Conservation (phyloP, 2,113 vertebrate genomes). For the Panthera uncia region DNA sequence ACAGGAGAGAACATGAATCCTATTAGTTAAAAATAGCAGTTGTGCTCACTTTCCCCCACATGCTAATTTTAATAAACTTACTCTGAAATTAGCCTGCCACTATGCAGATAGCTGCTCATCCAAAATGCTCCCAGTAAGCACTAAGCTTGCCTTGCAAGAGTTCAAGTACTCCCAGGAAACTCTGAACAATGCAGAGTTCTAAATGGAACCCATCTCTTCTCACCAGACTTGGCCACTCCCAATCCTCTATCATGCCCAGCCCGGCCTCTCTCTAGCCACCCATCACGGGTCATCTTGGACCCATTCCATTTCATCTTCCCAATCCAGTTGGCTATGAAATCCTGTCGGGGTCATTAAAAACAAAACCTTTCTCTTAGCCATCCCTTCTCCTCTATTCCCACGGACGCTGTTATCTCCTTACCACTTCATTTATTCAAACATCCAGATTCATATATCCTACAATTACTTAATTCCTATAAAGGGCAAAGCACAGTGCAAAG, state of each 20-base stretch:
- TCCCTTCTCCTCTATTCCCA: background rate
- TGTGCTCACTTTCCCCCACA: constrained; percentile 67
- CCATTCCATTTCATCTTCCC: background rate
- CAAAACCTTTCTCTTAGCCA: background rate
- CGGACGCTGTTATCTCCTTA: background rate
- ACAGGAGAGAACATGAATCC: constrained; percentile 77
- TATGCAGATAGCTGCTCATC: constrained; percentile 74
- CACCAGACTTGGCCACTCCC: background rate
- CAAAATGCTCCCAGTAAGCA: constrained; percentile 61
- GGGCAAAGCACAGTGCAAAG: background rate
- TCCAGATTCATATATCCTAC: background rate
- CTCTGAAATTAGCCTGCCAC: constrained; percentile 80
- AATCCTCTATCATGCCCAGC: background rate
- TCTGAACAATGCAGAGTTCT: constrained; percentile 26
- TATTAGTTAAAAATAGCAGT: constrained; percentile 79
- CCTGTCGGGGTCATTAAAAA: background rate
- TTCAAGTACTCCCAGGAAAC: constrained; percentile 57
- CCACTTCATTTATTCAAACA: background rate
- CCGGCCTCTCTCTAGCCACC: background rate
- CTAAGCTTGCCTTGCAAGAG: constrained; percentile 53
- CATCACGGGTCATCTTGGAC: background rate
- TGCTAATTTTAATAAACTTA: constrained; percentile 80
- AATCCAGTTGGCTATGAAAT: background rate
- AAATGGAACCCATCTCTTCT: background rate
- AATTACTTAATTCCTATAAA: background rate